Conservation (phyloP, 2,113 vertebrate genomes). For the Oreochromis tanganicae region DNA sequence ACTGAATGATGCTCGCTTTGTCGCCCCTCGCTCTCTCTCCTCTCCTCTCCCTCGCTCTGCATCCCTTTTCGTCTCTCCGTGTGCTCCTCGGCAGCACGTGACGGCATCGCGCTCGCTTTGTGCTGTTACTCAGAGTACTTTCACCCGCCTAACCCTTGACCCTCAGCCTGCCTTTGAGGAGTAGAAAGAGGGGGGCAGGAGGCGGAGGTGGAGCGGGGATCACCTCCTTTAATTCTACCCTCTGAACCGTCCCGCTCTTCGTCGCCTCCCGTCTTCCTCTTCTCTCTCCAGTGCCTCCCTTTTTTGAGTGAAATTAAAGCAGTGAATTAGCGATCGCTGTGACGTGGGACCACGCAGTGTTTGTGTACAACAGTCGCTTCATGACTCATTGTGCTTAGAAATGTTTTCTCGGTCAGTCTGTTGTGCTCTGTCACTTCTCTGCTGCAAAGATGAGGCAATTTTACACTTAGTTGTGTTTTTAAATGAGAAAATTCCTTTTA, state of each 20-base stretch:
- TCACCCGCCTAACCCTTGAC: slow-evolving; percentile 31
- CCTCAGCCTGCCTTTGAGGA: slow-evolving; percentile 5
- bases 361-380: slow-evolving; percentile 20
- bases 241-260: not conserved
- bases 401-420: not conserved
- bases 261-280: not conserved
- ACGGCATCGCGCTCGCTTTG: slow-evolving; percentile 31
- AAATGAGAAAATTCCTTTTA: not conserved
- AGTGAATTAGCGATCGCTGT: not conserved
- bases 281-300: not conserved
- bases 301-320: slow-evolving; percentile 3
- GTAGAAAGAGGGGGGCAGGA: too few species aligned
- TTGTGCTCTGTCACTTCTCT: not conserved
- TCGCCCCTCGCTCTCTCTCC: not conserved
- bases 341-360: slow-evolving; percentile 18
- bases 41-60: not conserved
- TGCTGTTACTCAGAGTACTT: slow-evolving; percentile 1
- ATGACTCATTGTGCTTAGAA: slow-evolving; percentile 12
- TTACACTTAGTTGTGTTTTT: not conserved
- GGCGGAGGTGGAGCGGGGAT: not conserved
- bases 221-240: not conserved
- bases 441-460: not conserved
- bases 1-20: not conserved
- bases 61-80: slow-evolving; percentile 12
- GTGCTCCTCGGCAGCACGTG: slow-evolving; percentile 46